phyloP scores from a whole-genome alignment of 2,797 vertebrate species.

The Alcedo atthis region DNA sequence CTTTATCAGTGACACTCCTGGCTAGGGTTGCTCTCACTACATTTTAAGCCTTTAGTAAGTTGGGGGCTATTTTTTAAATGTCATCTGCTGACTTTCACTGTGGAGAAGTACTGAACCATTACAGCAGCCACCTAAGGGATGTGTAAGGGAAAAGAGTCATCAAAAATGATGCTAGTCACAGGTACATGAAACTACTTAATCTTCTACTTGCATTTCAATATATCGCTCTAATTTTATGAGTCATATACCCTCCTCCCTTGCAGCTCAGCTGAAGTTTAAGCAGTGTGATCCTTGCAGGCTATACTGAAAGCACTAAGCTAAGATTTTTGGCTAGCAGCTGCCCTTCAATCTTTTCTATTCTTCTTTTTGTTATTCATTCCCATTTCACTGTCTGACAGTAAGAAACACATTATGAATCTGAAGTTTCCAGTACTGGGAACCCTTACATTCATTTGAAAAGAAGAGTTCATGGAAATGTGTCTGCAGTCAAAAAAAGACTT shows the following conservation, averaged over 20 bases:
- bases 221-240: neutral
- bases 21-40: neutral
- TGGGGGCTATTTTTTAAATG: neutral
- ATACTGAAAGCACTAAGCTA: neutral
- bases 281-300: neutral
- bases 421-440: neutral
- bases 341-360: neutral
- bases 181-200: neutral
- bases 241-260: neutral
- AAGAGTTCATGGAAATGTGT: neutral
- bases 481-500: neutral
- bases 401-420: neutral
- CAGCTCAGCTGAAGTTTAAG: constrained; percentile 15
- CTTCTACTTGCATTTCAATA: neutral
- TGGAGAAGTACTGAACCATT: neutral
- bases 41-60: neutral
- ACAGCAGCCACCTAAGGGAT: neutral
- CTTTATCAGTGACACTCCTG: neutral
- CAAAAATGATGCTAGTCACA: neutral
- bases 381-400: neutral
- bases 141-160: neutral
- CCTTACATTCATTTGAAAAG: neutral
- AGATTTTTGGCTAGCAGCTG: constrained; percentile 4
- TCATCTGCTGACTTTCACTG: neutral
- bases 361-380: neutral